Base-by-base conservation (phyloP, 1,140 invertebrate species). In the Parasteatoda tepidariorum region DNA sequence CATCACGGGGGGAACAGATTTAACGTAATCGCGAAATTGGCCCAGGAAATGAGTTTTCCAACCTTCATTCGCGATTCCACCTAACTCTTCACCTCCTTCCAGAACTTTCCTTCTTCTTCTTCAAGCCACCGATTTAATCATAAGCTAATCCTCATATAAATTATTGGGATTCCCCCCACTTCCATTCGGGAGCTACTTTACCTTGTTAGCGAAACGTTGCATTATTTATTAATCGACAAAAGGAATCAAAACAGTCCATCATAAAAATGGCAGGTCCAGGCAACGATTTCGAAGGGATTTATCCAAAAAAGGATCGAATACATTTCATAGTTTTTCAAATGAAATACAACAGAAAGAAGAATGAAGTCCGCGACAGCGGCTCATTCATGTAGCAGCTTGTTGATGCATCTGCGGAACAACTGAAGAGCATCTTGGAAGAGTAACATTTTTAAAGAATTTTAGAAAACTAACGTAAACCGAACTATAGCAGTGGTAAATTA, bases 11-110 rank as follows among this genome's bases (percentile, higher is more conserved):
- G 57, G 66, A 82, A 62, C 78, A 82, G 78, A 82, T 82, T 82
- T 82, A 82, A 82, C 78, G 78, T 82, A 82, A 82, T 82, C 78
- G 78, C 78, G 55, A 82, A 82, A 82, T 82, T 82, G 78, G 78
- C 33, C 78, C 78, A 82, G 78, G 78, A 71, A 82, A 82, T 79
- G 76, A 79, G 76, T 79, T 79, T n/a, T 67, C 34, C 57, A 78
- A 78, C 74, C 74, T 78, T 57, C 76, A 59, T 68, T 79, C 62
- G 76, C 76, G 66, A 79, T 68, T 79, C 76, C 59, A 61, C 61
- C 34, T 78, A 48, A 48, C 74, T 78, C 71, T n/a, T 13, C 11
- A 61, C 55, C 73, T 75, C 34, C 57, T 75, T 61, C 57, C 54
- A 54, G 48, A 59, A 48, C 57, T 59, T 59, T 26, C 57, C 9